Percentiles rank a stretch among this genome's conserved stretches.
Evolutionary conservation across 2,113 vertebrate species (phyloP).

Genomic region (Vanacampus margaritifer): DNA sequence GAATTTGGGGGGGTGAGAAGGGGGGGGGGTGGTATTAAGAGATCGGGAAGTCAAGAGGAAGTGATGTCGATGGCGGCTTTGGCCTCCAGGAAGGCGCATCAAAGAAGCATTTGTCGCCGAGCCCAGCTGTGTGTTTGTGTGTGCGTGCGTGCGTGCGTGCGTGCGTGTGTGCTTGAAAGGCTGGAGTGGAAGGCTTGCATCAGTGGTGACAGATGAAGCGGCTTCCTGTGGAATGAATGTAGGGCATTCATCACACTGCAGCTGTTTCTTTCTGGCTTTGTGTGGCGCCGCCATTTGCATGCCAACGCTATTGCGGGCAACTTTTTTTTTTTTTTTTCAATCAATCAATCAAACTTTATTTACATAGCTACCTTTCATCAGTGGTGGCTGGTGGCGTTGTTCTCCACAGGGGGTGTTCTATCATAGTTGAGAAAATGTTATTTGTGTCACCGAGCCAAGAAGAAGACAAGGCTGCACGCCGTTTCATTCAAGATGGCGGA

Average conservation of each 20-base stretch:
- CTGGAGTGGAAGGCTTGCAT: slow-evolving; percentile 58
- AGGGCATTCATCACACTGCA: slow-evolving; percentile 69
- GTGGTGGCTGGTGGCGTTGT: too few relatives aligned
- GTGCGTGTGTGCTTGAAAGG: slow-evolving; percentile 27
- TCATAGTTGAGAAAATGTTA: too few relatives aligned
- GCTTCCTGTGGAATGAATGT: slow-evolving; percentile 70
- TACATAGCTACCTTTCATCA: not conserved
- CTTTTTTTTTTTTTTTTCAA: not conserved
- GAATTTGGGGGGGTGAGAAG: slow-evolving; percentile 26
- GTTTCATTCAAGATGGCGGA: too few relatives aligned
- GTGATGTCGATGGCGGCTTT: slow-evolving; percentile 41
- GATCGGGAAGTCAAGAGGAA: slow-evolving; percentile 12
- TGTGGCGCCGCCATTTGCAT: slow-evolving; percentile 2
- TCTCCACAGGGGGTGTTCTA: too few relatives aligned
- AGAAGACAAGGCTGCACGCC: too few relatives aligned
- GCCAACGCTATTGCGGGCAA: not conserved
- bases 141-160: too few relatives aligned
- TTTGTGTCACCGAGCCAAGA: too few relatives aligned
- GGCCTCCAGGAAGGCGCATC: slow-evolving; percentile 63
- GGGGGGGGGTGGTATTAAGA: slow-evolving; percentile 24
- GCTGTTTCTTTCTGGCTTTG: slow-evolving; percentile 52
- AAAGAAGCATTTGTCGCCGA: slow-evolving; percentile 68
- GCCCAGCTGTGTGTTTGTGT: slow-evolving; percentile 60
- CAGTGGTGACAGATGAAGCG: slow-evolving; percentile 68
- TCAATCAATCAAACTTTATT: not conserved